A percentile compares a stretch with the other conserved stretches of the same genome.
phyloP scores from a whole-genome alignment of 2,797 vertebrate genomes.

The Oreonectes daqikongensis region DNA sequence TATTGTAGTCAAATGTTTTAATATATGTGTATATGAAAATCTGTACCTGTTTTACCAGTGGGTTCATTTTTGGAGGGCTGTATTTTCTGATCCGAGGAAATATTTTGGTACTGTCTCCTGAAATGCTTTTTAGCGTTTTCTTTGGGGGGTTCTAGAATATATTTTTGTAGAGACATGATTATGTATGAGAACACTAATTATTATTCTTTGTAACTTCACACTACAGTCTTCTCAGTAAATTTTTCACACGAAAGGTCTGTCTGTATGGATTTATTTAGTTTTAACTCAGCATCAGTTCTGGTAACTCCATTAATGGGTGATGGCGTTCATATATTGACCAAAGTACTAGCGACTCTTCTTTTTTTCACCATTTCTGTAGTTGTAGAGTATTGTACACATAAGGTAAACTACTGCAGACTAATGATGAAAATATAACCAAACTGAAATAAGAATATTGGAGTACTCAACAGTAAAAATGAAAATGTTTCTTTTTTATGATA shows the following conservation, averaged over 20 bases:
- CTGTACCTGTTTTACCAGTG: constrained; percentile 69
- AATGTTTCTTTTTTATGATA: no score
- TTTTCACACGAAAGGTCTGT: constrained; percentile 65
- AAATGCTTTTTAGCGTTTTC: constrained; percentile 75
- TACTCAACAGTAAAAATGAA: no score
- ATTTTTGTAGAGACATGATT: constrained; percentile 83
- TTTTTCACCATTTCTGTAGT: no score
- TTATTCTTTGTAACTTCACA: constrained; percentile 75
- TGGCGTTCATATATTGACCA: background rate
- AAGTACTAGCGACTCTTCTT: no score
- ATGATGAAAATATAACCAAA: no score
- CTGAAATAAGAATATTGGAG: no score
- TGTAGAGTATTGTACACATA: no score
- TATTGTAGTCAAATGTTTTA: constrained; percentile 84
- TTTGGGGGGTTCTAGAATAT: constrained; percentile 73
- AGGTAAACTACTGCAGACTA: no score
- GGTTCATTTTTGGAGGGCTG: constrained; percentile 72
- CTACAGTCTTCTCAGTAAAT: constrained; percentile 77
- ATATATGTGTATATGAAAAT: constrained; percentile 78
- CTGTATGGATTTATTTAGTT: constrained; percentile 42
- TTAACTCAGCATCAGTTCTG: background rate
- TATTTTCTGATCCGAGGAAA: constrained; percentile 74
- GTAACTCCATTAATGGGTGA: background rate
- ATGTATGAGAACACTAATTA: constrained; percentile 69
- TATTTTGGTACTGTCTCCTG: constrained; percentile 80